Percentiles rank a stretch among this genome's conserved stretches.
phyloP scores from a whole-genome alignment of 2,797 vertebrate genomes.

The Protosalanx chinensis region DNA sequence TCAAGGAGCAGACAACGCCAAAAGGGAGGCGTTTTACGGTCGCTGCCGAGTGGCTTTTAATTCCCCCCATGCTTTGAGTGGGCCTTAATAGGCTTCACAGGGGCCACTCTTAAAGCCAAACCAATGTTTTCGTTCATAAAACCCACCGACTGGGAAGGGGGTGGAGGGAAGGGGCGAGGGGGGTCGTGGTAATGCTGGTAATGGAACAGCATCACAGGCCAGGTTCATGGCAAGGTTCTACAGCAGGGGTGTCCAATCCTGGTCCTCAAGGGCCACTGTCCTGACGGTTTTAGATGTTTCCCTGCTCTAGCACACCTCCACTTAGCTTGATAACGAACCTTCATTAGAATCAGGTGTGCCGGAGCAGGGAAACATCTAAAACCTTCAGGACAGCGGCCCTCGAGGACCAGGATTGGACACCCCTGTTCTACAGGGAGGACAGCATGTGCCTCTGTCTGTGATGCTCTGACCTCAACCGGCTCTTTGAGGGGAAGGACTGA shows the following conservation, averaged over 20 bases:
- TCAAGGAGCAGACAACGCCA: background rate
- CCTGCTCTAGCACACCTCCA: too few relatives aligned
- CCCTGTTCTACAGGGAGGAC: too few relatives aligned
- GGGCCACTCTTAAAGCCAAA: background rate
- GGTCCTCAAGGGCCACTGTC: too few relatives aligned
- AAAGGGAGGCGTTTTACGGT: background rate
- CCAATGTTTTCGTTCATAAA: background rate
- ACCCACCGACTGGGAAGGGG: background rate
- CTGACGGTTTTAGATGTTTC: too few relatives aligned
- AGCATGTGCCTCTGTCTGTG: background rate
- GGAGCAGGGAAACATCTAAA: too few relatives aligned
- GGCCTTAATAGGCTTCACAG: background rate
- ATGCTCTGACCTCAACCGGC: background rate
- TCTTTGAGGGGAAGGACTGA: background rate
- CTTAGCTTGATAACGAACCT: too few relatives aligned
- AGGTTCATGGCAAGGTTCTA: too few relatives aligned
- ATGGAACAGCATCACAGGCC: background rate
- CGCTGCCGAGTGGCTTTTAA: background rate
- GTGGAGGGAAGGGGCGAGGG: background rate
- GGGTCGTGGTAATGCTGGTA: background rate
- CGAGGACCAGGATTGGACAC: too few relatives aligned
- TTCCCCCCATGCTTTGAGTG: slow-evolving; percentile 6
- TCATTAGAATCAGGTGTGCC: too few relatives aligned
- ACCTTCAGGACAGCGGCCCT: too few relatives aligned
- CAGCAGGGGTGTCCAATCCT: too few relatives aligned